Percentiles rank a stretch among this genome's conserved stretches.
Conservation (phyloP, 1,140 invertebrate species). For the Hermetia illucens region DNA sequence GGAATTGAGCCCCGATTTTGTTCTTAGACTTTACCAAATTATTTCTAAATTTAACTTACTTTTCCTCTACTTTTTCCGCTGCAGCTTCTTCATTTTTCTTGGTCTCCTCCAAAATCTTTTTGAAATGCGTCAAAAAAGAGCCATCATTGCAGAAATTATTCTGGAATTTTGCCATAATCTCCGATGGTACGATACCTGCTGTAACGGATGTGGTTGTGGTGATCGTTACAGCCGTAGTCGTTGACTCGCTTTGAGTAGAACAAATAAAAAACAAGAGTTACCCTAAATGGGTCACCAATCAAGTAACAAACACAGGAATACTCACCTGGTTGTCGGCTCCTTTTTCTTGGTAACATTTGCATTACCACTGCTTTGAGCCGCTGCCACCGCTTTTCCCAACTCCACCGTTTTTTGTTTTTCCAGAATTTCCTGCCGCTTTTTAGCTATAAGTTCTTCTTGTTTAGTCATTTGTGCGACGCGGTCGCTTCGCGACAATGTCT, state of each 20-base stretch:
- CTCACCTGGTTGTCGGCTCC: too few species aligned
- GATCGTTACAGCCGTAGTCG: constrained; percentile 10
- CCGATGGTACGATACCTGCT: background rate
- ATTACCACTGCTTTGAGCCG: constrained; percentile 21
- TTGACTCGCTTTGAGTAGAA: constrained; percentile 7
- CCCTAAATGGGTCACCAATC: background rate
- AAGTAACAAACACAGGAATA: too few species aligned
- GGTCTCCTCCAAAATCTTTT: constrained; percentile 39
- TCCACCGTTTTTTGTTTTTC: constrained; percentile 44
- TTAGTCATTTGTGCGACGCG: constrained; percentile 54
- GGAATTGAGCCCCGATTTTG: too few species aligned
- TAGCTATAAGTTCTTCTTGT: constrained; percentile 59
- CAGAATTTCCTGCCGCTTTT: constrained; percentile 57
- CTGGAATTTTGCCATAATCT: constrained; percentile 14
- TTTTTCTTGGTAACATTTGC: too few species aligned
- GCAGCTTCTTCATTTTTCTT: constrained; percentile 17
- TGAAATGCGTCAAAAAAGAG: constrained; percentile 60
- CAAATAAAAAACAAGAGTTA: too few species aligned
- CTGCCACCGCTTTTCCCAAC: constrained; percentile 31
- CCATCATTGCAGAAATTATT: constrained; percentile 62
- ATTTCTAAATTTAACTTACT: too few species aligned
- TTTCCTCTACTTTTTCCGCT: constrained; percentile 26
- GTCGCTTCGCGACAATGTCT: constrained; percentile 32
- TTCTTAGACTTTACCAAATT: too few species aligned
- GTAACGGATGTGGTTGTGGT: constrained; percentile 10